Base-by-base conservation (phyloP, 2,888 invertebrate species). In the Ellobium chinense region DNA sequence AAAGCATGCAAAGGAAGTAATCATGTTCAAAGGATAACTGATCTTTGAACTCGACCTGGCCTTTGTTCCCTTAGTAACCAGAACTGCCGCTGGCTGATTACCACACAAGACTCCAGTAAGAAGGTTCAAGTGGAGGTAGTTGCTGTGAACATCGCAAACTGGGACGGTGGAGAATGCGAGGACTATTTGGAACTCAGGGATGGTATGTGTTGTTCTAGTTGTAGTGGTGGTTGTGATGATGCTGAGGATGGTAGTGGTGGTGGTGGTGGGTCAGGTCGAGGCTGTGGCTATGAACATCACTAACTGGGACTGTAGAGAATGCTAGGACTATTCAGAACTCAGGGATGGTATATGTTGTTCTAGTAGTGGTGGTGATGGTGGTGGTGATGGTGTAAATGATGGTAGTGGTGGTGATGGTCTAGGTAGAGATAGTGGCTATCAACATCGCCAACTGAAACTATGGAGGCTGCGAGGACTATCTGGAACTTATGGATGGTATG, bases 321-420 rank as follows among this genome's bases (percentile, higher is more conserved):
- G 82, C n/a, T 80, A 83, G 54, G 82, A 83, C 56, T 83, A 80
- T 34, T 21, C 80, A 21, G 80, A 80, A 60, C 68, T 83, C 24
- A 74, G 62, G 36, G 82, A 83, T n/a, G 82, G 82, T 83, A 65
- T 54, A 4, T 58, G 18, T 21, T 9, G 5, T 46, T 7, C 18
- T 46, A 18, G 46, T 46, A 18, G 18, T 46, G 46, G 18, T 46
- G 46, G 18, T 65, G 46, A 12, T 46, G 46, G 7, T 46, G 46
- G 18, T 18, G 46, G 7, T 46, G 46, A 18, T 46, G 46, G 9
- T 46, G 18, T 46, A 12, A 46, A 12, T 46, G 46, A 46, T 46
- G 7, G 46, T 46, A 18, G 46, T 46, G 18, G 46, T 46, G 18
- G 46, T 46, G 29, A 69, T 37, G 70, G 62, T 83, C 5, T 78